Conservation (phyloP, 35 echinoderm and acorn worm species). For the Nesometra sesokonis region DNA sequence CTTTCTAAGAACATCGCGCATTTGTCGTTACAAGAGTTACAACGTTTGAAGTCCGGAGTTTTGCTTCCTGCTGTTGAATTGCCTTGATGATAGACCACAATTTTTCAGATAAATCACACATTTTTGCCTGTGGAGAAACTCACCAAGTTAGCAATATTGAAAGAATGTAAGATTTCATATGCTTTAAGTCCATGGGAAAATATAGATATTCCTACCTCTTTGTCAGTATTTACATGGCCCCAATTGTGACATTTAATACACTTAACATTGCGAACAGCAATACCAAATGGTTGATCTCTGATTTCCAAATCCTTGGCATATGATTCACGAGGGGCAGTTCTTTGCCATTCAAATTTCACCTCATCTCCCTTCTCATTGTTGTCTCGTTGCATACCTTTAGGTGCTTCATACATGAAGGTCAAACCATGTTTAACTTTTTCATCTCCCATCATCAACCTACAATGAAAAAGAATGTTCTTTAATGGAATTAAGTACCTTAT, state of each 20-base stretch:
- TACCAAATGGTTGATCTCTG: slow-evolving; percentile 62
- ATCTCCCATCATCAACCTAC: slow-evolving; percentile 91
- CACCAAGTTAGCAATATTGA: no score
- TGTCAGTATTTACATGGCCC: slow-evolving; percentile 96
- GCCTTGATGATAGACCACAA: no score
- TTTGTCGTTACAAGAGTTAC: no score
- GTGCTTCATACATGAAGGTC: slow-evolving; percentile 95
- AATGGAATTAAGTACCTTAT: no score
- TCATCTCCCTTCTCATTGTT: slow-evolving; percentile 50
- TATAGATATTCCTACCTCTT: slow-evolving; percentile 45
- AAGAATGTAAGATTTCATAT: no score
- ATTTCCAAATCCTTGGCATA: slow-evolving; percentile 69
- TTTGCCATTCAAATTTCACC: slow-evolving; percentile 92
- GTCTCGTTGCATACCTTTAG: slow-evolving; percentile 69
- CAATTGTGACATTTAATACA: slow-evolving; percentile 87
- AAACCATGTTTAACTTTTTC: slow-evolving; percentile 94
- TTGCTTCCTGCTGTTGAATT: no score
- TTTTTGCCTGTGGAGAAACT: no score
- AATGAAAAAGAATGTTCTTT: neutral
- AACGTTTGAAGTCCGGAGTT: no score
- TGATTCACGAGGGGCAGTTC: slow-evolving; percentile 54
- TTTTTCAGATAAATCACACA: no score
- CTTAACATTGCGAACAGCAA: slow-evolving; percentile 74
- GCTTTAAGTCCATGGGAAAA: no score
- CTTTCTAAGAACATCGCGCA: no score